Conservation (phyloP, 2,113 vertebrate species). For the Pteronura brasiliensis region DNA sequence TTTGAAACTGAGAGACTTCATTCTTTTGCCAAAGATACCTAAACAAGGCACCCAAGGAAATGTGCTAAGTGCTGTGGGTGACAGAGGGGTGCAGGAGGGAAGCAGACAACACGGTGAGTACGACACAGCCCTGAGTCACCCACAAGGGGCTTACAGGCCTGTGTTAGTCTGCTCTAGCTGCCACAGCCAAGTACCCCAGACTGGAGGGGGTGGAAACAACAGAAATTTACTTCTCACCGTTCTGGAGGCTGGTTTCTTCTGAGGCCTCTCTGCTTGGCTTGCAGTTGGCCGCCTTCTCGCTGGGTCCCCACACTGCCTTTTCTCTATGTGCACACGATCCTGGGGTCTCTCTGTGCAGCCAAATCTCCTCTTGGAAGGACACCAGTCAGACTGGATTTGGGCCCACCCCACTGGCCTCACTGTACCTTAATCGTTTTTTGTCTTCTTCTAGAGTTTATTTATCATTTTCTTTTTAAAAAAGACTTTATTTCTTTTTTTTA, state of each 20-base stretch:
- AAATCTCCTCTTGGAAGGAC: not conserved
- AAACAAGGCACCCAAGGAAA: not conserved
- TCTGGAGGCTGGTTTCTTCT: not conserved
- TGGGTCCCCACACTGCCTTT: not conserved
- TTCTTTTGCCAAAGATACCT: not conserved
- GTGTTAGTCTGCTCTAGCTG: not conserved
- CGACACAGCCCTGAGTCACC: not conserved
- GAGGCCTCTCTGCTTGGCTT: not conserved
- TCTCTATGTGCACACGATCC: not conserved
- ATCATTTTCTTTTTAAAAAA: no score
- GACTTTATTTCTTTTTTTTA: no score
- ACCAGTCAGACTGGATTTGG: not conserved
- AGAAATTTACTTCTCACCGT: not conserved
- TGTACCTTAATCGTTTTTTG: not conserved
- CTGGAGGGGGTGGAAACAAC: not conserved
- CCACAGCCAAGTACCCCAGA: not conserved
- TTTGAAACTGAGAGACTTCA: constrained; percentile 25
- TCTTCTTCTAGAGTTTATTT: not conserved
- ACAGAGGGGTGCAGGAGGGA: no score
- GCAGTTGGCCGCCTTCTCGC: not conserved
- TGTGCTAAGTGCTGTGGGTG: not conserved
- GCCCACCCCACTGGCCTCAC: not conserved
- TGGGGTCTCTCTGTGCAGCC: not conserved
- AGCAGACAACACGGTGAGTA: not conserved
- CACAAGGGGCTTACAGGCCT: not conserved